Evolutionary conservation across 2,113 vertebrate species (phyloP), one percentile per base, ranked within the genome.

Genomic region (Noctilio leporinus): DNA sequence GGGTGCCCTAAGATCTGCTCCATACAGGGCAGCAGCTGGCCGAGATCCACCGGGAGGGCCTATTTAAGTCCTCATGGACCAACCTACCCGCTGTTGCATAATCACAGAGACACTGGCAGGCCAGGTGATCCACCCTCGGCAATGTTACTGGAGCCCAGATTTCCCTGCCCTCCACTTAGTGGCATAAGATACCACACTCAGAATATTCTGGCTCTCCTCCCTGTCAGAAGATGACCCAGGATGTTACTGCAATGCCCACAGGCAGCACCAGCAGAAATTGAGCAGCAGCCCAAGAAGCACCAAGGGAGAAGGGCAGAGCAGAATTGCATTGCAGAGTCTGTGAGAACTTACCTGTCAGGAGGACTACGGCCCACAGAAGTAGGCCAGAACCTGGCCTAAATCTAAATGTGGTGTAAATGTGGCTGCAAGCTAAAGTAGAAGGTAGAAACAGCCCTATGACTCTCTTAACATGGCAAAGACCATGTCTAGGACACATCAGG

Each of bases 401-500:
- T 28, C 10, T 75, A 53, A 92, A 26, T 15, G 75, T 16, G 4
- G 8, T 35, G n/a, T n/a, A n/a, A n/a, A n/a, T n/a, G n/a, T n/a
- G 49, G 53, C 15, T 55, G 33, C 7, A 4, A 24, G 22, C 43
- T 78, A 35, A 82, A 81, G 82, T 49, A 82, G 33, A 75, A 86
- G 7, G n/a, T 45, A 40, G 55, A 72, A 67, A 35, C n/a, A 75
- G 49, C 43, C 59, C n/a, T 43, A 30, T 62, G 35, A 80, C 3
- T 49, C 59, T 92, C 38, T 15, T 80, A 84, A 40, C 51, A 59
- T 49, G 57, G 35, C 47, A 57, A 90, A 22, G 26, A 94, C 26
- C 90, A 91, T 64, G 22, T 15, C 40, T 24, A 92, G 17, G 6
- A 83, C 69, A 70, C 16, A 73, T 67, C 2, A 78, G 53, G 35